Conservation (phyloP, 2,888 invertebrate genomes). For the Ophonus ardosiacus region DNA sequence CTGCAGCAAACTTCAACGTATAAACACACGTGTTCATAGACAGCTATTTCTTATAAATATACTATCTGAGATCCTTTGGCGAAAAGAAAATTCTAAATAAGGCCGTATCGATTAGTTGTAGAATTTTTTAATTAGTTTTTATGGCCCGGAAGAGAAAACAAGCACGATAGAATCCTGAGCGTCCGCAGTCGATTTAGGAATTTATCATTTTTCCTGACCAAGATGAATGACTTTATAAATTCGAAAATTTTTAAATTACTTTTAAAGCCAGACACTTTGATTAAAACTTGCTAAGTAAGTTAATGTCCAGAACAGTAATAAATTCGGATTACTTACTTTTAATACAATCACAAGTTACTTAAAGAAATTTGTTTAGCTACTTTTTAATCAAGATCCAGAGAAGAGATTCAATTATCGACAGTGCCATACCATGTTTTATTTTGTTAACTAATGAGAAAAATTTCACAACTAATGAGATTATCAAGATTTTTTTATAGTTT, state of each 20-base stretch:
- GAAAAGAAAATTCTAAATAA: neutral
- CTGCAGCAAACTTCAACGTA: too few species aligned
- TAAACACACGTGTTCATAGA: too few species aligned
- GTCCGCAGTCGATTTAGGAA: constrained; percentile 26
- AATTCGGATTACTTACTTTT: constrained; percentile 55
- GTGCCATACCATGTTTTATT: neutral
- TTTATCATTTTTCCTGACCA: constrained; percentile 52
- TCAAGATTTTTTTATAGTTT: neutral
- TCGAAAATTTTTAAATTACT: constrained; percentile 58
- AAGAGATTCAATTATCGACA: constrained; percentile 13
- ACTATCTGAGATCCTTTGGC: too few species aligned
- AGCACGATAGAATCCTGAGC: neutral
- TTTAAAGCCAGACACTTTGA: constrained; percentile 56
- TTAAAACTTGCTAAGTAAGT: constrained; percentile 59
- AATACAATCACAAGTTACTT: constrained; percentile 53
- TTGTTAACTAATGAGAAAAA: neutral
- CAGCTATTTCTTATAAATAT: too few species aligned
- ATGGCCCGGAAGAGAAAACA: neutral
- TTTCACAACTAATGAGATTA: neutral
- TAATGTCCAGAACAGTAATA: constrained; percentile 47
- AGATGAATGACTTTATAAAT: constrained; percentile 52
- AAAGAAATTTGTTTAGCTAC: constrained; percentile 28
- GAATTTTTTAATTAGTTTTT: neutral
- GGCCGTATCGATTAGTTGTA: neutral
- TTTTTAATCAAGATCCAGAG: constrained; percentile 22